Conservation (phyloP, 2,797 vertebrate genomes). For the Dendrocincla fuliginosa region DNA sequence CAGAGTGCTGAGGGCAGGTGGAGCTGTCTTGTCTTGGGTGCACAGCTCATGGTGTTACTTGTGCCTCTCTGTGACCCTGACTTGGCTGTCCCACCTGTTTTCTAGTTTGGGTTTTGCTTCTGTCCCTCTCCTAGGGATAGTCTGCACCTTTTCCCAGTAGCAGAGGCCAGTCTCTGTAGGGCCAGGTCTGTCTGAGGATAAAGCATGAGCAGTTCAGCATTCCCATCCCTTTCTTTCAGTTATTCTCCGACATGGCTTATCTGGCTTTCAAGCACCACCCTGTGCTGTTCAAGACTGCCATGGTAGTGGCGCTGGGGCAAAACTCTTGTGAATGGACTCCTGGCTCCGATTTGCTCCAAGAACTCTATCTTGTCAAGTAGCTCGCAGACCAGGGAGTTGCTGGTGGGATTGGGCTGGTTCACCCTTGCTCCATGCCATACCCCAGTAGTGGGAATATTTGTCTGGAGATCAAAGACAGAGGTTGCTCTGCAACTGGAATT, state of each 20-base stretch:
- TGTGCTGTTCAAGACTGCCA: not conserved
- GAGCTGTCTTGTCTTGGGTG: not conserved
- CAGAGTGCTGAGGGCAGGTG: not conserved
- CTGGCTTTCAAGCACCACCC: not conserved
- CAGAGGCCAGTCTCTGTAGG: not conserved
- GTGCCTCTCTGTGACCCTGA: accelerated
- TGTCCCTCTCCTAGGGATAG: not conserved
- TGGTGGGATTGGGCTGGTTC: not conserved
- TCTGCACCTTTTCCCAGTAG: not conserved
- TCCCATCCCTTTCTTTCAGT: not conserved
- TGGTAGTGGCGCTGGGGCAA: not conserved
- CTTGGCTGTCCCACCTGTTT: accelerated
- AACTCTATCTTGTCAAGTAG: not conserved
- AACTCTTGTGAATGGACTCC: not conserved
- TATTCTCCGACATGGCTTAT: not conserved
- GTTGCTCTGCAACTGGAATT: not conserved
- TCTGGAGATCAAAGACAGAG: not conserved
- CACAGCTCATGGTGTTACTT: not conserved
- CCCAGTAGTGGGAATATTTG: not conserved
- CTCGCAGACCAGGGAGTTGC: not conserved
- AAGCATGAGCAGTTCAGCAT: not conserved
- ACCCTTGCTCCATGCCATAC: not conserved
- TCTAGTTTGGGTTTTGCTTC: not conserved
- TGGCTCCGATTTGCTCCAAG: not conserved
- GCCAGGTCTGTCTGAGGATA: not conserved